phyloP scores from a whole-genome alignment of 37 sponge, comb jelly and placozoan genomes.

The Theonella swinhoei region DNA sequence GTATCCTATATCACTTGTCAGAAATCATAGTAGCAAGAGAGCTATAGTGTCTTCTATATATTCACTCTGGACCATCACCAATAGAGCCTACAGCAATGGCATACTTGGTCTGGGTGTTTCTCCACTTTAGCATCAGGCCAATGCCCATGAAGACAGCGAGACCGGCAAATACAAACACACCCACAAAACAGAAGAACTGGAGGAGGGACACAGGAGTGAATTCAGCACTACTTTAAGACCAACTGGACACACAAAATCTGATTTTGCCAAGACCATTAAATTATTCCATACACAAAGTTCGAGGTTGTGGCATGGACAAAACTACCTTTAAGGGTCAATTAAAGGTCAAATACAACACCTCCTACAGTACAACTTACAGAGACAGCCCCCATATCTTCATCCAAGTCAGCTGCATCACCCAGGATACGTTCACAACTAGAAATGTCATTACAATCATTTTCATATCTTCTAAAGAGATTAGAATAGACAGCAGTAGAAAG shows the following conservation, averaged over 20 bases:
- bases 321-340: no score
- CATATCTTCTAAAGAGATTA: background rate
- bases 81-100: background rate
- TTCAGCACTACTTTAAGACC: no score
- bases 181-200: background rate
- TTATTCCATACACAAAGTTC: background rate
- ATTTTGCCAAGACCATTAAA: no score
- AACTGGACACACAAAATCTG: no score
- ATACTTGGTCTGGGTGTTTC: background rate
- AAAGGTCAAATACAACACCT: no score
- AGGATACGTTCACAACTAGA: background rate
- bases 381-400: background rate
- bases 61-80: background rate
- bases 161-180: background rate
- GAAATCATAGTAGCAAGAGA: no score
- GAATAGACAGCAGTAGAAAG: background rate
- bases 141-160: background rate
- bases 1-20: no score
- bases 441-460: background rate
- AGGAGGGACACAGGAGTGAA: background rate
- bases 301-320: background rate
- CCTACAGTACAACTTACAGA: background rate
- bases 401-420: background rate
- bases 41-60: no score
- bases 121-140: background rate